phyloP scores from a whole-genome alignment of 2,797 vertebrate genomes.

The Syndactyla subalaris region DNA sequence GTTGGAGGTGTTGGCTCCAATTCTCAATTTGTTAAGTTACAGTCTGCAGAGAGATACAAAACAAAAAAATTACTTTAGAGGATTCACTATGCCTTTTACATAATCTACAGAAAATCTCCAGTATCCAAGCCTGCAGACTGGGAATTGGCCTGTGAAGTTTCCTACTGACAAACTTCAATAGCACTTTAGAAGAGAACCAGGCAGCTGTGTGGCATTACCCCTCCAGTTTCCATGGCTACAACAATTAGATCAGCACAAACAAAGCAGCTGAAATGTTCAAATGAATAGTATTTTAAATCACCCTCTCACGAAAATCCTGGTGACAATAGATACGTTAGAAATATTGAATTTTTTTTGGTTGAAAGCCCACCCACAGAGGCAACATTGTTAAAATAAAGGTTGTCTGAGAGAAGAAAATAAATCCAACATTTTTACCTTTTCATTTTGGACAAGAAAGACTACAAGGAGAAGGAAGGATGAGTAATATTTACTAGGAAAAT shows the following conservation, averaged over 20 bases:
- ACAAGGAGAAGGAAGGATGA: neutral
- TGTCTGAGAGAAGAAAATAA: neutral
- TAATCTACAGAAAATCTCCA: neutral
- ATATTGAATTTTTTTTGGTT: neutral
- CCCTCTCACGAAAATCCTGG: constrained; percentile 12
- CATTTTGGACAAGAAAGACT: neutral
- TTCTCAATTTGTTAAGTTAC: neutral
- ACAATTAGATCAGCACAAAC: constrained; percentile 14
- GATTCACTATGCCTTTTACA: neutral
- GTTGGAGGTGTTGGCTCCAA: neutral
- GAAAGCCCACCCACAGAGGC: neutral
- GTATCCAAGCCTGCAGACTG: neutral
- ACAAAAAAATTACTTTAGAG: neutral
- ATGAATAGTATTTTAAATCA: constrained; percentile 16
- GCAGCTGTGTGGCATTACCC: constrained; percentile 23
- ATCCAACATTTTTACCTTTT: neutral
- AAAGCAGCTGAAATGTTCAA: constrained; percentile 38
- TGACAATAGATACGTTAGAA: neutral
- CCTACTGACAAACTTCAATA: neutral
- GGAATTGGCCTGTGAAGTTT: neutral
- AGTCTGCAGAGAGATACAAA: neutral
- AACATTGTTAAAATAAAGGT: neutral
- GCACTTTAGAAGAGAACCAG: neutral
- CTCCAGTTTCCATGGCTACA: constrained; percentile 68
- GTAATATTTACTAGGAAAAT: neutral